Base-by-base conservation (phyloP, 2,113 vertebrate species). In the Baryphthengus martii region DNA sequence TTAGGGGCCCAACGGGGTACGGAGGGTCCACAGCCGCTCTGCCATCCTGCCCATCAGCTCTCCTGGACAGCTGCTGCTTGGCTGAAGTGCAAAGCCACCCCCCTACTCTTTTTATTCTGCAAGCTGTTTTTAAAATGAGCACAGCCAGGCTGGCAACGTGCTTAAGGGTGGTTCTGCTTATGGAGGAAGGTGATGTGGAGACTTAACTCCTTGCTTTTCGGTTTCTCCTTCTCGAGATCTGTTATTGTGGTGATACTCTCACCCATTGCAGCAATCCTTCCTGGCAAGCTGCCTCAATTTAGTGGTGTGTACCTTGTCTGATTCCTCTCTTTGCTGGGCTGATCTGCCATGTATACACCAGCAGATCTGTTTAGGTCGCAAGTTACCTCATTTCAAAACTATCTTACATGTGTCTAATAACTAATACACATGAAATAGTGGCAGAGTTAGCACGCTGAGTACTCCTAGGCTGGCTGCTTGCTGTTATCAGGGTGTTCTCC, bases 1-100 rank as follows among this genome's bases (percentile, higher is more conserved):
- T 0, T 1, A 23, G 68, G 16, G 23, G 17, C 63, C 40, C 39
- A 17, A 13, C 0, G 2, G n/a, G 71, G 59, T 0, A 28, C 67
- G 29, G 55, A 58, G 49, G 40, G 29, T 55, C 39, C 33, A 7
- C n/a, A 72, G 66, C 61, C 37, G 2, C 68, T 35, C 74, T 84
- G 71, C 63, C 13, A 16, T 42, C 28, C 80, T 93, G 82, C 55
- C 62, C 40, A 21, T 13, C 52, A 21, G 58, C 40, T 80, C 14
- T 70, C 31, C 73, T 67, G 53, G 20, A 33, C 52, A 75, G 56
- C 61, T 85, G 84, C 73, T 66, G 73, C 87, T 91, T 44, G 86
- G 56, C 72, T 52, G 12, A 16, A 7, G 11, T 40, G 42, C 42
- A 25, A 87, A 75, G 23, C 65, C 45, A 76, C 13, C 55, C 31